Evolutionary conservation across 2,113 vertebrate genomes (phyloP).

Genomic region (Tupaia chinensis): DNA sequence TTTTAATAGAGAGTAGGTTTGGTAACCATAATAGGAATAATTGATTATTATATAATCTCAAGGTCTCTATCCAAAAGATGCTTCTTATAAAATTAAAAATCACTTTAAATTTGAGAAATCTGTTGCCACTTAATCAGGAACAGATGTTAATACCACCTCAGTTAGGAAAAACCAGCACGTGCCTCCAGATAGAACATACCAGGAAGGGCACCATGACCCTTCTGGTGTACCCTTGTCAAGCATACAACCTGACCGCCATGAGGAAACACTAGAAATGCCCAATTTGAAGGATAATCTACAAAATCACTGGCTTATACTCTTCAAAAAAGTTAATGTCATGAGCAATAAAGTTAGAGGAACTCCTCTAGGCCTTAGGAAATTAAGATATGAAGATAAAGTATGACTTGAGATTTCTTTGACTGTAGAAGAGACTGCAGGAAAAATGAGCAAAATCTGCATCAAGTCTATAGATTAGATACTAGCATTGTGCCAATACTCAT

Average conservation of each 20-base stretch:
- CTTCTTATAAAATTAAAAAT: not conserved
- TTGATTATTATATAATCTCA: not conserved
- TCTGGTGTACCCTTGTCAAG: not conserved
- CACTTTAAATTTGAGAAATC: not conserved
- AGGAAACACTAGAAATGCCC: not conserved
- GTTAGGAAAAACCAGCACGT: too few relatives aligned
- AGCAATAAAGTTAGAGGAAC: not conserved
- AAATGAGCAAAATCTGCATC: not conserved
- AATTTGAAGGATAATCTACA: not conserved
- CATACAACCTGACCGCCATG: not conserved
- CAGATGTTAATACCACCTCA: not conserved
- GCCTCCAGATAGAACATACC: not conserved
- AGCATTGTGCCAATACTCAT: too few relatives aligned
- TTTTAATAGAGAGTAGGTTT: too few relatives aligned
- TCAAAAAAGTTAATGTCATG: not conserved
- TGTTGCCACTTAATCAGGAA: not conserved
- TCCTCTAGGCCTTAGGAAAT: accelerated
- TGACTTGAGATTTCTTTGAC: not conserved
- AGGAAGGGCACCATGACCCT: not conserved
- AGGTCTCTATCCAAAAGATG: not conserved
- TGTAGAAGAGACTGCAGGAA: not conserved
- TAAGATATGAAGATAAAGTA: not conserved
- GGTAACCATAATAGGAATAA: not conserved
- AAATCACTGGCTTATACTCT: not conserved
- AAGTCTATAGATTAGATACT: not conserved